These are phyloP conservation scores for Hippocampus zosterae DNA, from an alignment of 2,113 vertebrate genomes.

Conservation along the genomic window DNA sequence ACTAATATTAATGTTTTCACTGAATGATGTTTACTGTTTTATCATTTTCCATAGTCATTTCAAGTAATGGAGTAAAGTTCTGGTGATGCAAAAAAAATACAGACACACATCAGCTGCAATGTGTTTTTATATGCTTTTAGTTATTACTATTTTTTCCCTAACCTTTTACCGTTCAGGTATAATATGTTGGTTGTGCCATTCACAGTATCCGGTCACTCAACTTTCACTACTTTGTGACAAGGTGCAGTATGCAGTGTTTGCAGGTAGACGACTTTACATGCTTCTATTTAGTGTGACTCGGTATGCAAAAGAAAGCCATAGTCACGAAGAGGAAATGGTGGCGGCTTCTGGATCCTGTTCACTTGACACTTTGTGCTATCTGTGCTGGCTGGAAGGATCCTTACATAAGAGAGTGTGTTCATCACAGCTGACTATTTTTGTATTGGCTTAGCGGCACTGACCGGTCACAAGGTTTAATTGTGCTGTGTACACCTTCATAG, in stretches of 20 bases:
- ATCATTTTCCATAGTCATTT: background rate
- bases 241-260: constrained; percentile 25
- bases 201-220: background rate
- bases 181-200: constrained; percentile 12
- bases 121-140: constrained; percentile 5
- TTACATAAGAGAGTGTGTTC: constrained; percentile 36
- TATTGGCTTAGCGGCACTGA: constrained; percentile 47
- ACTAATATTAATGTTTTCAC: background rate
- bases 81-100: background rate
- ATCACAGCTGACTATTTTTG: constrained; percentile 57
- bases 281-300: background rate
- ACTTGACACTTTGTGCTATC: constrained; percentile 17
- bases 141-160: constrained; percentile 63
- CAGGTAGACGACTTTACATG: constrained; percentile 4
- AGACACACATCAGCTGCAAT: background rate
- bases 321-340: constrained; percentile 15
- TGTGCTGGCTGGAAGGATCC: constrained; percentile 38
- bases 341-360: constrained; percentile 8
- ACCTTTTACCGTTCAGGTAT: constrained; percentile 29
- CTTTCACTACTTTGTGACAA: constrained; percentile 6
- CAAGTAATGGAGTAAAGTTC: constrained; percentile 3
- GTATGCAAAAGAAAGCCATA: constrained; percentile 1
- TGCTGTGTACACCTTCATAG: constrained; percentile 25
- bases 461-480: constrained; percentile 41
- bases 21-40: background rate